Evolutionary conservation across 2,797 vertebrate genomes (phyloP).

Genomic region (Argya squamiceps): DNA sequence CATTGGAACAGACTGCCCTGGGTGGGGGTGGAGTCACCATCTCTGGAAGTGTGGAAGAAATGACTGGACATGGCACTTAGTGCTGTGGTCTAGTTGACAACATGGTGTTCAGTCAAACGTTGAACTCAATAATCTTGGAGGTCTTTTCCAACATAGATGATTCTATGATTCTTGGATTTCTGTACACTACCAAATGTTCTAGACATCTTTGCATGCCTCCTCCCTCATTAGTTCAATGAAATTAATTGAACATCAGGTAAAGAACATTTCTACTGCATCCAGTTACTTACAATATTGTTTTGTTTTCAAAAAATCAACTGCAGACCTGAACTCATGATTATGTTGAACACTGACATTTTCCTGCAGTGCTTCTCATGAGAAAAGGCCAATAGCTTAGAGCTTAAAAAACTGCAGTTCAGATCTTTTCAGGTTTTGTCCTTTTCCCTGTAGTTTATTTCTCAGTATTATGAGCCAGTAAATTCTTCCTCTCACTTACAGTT

Average conservation of each 20-base stretch:
- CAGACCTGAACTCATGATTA: neutral
- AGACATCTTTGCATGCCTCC: neutral
- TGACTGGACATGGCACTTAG: neutral
- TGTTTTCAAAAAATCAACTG: neutral
- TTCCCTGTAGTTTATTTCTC: neutral
- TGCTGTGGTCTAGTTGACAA: neutral
- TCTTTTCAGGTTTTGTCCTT: neutral
- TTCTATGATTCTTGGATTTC: neutral
- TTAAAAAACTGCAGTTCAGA: neutral
- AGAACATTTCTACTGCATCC: neutral
- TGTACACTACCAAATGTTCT: neutral
- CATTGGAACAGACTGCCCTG: neutral
- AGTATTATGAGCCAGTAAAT: neutral
- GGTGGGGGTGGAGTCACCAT: neutral
- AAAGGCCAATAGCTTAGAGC: neutral
- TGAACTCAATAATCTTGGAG: neutral
- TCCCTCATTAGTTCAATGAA: neutral
- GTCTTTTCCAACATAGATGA: neutral
- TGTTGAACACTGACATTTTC: neutral
- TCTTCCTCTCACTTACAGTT: fast-evolving
- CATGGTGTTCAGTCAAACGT: neutral
- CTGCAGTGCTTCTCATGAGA: neutral
- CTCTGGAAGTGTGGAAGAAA: neutral
- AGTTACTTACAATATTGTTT: neutral
- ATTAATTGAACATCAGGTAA: neutral